These are phyloP conservation scores for Anolis carolinensis DNA, from an alignment of 2,113 vertebrate genomes.

Conservation along the genomic window DNA sequence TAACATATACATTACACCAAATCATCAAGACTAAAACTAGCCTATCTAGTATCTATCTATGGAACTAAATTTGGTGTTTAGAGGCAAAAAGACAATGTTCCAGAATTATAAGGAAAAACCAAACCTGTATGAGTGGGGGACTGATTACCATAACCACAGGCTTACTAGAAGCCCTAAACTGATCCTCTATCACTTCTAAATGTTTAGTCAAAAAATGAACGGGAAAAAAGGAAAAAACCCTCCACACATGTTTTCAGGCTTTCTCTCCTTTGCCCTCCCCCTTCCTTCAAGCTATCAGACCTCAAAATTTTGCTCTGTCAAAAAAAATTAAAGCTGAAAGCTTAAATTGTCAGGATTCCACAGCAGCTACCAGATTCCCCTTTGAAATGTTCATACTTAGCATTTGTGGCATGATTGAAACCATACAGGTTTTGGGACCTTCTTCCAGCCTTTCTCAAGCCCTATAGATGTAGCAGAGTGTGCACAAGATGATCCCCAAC, in stretches of 20 bases:
- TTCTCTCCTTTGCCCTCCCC: neutral
- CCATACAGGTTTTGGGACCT: slow-evolving; percentile 1
- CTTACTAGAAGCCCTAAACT: neutral
- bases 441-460: neutral
- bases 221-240: neutral
- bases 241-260: slow-evolving; percentile 11
- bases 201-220: neutral
- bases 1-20: neutral
- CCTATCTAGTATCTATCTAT: too few species aligned
- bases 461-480: neutral
- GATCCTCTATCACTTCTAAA: neutral
- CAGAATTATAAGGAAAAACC: neutral
- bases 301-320: slow-evolving; percentile 15
- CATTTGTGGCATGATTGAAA: slow-evolving; percentile 7
- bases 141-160: neutral
- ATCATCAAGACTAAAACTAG: neutral
- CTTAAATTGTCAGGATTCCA: slow-evolving; percentile 1
- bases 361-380: slow-evolving; percentile 6
- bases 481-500: neutral
- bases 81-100: neutral
- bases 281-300: neutral
- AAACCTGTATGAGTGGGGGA: neutral
- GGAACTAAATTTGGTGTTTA: neutral
- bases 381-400: slow-evolving; percentile 1
- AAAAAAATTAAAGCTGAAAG: slow-evolving; percentile 12